Percentiles rank a stretch among this genome's conserved stretches.
Evolutionary conservation across 2,888 invertebrate genomes (phyloP).

Genomic region (Lasioglossum lativentre): DNA sequence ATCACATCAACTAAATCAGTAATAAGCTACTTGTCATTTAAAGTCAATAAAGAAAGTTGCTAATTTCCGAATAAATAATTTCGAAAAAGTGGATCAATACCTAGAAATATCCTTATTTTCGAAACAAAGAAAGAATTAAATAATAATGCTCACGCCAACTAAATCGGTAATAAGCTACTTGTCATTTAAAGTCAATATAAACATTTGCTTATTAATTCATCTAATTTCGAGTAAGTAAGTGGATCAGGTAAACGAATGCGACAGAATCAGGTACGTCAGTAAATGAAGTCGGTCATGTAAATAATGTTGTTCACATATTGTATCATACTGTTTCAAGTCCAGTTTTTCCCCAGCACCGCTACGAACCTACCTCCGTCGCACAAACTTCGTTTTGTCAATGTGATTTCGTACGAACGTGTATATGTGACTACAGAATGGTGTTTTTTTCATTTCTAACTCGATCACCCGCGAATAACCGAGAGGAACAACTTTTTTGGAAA

Average conservation of each 20-base stretch:
- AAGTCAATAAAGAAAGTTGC: too few relatives aligned
- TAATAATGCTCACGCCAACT: too few relatives aligned
- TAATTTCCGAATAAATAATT: too few relatives aligned
- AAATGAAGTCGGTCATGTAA: background rate
- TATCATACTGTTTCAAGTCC: conserved; percentile 1
- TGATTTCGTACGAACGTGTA: conserved; percentile 16
- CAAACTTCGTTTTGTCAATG: background rate
- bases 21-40: too few relatives aligned
- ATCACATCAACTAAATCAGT: too few relatives aligned
- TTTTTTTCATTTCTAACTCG: conserved; percentile 12
- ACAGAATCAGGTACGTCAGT: background rate
- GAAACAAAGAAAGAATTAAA: too few relatives aligned
- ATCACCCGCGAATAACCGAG: conserved; percentile 30
- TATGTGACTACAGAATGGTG: conserved; percentile 32
- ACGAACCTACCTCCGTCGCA: conserved; percentile 34
- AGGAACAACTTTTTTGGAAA: background rate
- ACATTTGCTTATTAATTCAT: too few relatives aligned
- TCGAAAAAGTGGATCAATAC: too few relatives aligned
- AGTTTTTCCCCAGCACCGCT: background rate
- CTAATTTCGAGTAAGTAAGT: background rate
- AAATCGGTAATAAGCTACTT: too few relatives aligned
- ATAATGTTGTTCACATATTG: background rate
- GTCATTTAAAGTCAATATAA: too few relatives aligned
- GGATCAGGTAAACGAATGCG: background rate
- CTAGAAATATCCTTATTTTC: too few relatives aligned